Evolutionary conservation across 2,797 vertebrate genomes (phyloP).

Genomic region (Eupleurogrammus muticus): DNA sequence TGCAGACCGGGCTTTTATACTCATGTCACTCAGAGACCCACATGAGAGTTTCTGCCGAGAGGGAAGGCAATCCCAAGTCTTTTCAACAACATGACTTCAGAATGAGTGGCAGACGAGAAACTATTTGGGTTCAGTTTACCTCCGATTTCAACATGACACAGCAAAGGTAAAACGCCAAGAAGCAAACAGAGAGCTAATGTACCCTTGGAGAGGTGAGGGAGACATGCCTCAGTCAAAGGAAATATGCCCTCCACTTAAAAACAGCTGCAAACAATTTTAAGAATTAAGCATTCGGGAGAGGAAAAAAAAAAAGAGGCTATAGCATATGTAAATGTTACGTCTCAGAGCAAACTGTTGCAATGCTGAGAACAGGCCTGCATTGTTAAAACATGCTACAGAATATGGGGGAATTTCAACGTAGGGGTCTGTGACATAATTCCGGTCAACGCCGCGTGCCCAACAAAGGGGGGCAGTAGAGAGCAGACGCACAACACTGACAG

Average conservation of each 20-base stretch:
- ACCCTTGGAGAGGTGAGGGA: conserved; percentile 21
- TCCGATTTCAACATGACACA: conserved; percentile 48
- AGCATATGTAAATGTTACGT: conserved; percentile 37
- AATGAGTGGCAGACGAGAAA: conserved; percentile 43
- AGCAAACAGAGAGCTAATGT: conserved; percentile 15
- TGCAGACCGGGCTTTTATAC: conserved; percentile 39
- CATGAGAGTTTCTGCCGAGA: conserved; percentile 43
- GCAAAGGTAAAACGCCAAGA: conserved; percentile 28
- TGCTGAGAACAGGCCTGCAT: conserved; percentile 22
- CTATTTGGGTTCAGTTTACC: conserved; percentile 37
- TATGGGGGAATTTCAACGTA: background rate
- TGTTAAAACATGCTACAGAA: conserved; percentile 26
- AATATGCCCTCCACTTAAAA: conserved; percentile 13
- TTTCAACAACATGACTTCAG: conserved; percentile 25
- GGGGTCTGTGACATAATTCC: conserved; percentile 34
- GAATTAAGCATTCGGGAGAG: conserved; percentile 17
- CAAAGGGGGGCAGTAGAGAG: conserved; percentile 83
- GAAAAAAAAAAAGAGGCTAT: background rate
- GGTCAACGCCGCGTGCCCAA: conserved; percentile 51
- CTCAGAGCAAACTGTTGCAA: conserved; percentile 3
- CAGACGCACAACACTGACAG: conserved; percentile 51
- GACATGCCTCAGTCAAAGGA: conserved; percentile 23
- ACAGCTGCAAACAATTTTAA: conserved; percentile 53
- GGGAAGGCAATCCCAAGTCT: conserved; percentile 37
- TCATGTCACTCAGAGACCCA: conserved; percentile 44